A percentile compares a stretch with the other conserved stretches of the same genome.
phyloP scores from a whole-genome alignment of 2,888 invertebrate species.

The Heteromurus nitidus region DNA sequence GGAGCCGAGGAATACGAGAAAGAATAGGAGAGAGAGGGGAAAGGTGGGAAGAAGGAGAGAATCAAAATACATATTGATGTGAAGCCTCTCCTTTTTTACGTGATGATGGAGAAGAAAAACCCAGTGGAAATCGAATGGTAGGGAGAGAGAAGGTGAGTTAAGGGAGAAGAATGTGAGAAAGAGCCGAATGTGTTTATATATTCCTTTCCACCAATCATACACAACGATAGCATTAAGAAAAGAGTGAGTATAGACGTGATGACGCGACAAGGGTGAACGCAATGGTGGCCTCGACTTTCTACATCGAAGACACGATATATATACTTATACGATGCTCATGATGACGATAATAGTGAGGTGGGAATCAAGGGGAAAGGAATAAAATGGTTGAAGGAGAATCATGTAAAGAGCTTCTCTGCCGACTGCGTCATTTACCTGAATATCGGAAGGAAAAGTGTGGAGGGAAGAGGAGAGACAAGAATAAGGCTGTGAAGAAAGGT shows the following conservation, averaged over 20 bases:
- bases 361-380: slow-evolving; percentile 10
- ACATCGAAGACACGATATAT: not conserved
- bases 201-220: no score
- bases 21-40: not conserved
- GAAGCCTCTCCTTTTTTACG: no score
- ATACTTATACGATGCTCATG: not conserved
- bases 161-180: no score
- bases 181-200: no score
- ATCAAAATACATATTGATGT: not conserved
- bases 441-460: not conserved
- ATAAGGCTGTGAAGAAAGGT: slow-evolving; percentile 24
- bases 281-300: no score
- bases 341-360: slow-evolving; percentile 17
- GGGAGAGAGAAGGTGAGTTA: not conserved
- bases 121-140: not conserved
- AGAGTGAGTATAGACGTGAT: no score
- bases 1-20: slow-evolving; percentile 5
- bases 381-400: slow-evolving; percentile 38
- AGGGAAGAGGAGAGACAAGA: slow-evolving; percentile 17
- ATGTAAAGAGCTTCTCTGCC: not conserved
- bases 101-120: no score
- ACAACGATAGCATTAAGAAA: no score
- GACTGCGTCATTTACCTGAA: not conserved
- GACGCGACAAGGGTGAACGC: no score
- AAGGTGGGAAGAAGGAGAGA: slow-evolving; percentile 19